Evolutionary conservation across 2,888 invertebrate species (phyloP).

Genomic region (Ectropis crepuscularia): DNA sequence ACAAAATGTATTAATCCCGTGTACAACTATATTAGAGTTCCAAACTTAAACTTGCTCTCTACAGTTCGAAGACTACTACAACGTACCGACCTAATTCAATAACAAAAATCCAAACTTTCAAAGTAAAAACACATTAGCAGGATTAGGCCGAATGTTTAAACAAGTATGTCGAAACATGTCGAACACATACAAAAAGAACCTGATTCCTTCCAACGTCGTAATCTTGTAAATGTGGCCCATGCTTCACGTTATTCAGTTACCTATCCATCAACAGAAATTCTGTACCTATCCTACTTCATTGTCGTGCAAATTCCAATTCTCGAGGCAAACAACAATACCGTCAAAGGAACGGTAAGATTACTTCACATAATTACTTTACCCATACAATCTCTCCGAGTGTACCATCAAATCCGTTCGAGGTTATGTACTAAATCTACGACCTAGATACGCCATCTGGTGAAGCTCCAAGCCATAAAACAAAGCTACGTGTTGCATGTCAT

Average conservation of each 20-base stretch:
- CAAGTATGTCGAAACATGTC: too few species aligned
- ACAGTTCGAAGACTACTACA: too few species aligned
- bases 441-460: constrained; percentile 17
- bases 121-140: too few species aligned
- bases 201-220: not conserved
- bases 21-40: too few species aligned
- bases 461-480: constrained; percentile 8
- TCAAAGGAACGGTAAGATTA: constrained; percentile 24
- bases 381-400: constrained; percentile 25
- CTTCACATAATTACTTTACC: constrained; percentile 28
- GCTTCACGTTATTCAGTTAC: constrained; percentile 1
- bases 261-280: constrained; percentile 14
- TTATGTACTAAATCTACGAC: constrained; percentile 6
- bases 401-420: constrained; percentile 18
- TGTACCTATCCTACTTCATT: constrained; percentile 5
- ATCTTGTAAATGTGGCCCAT: constrained; percentile 6
- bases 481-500: constrained; percentile 18
- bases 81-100: too few species aligned
- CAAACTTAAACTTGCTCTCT: too few species aligned
- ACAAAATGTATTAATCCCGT: too few species aligned
- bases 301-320: constrained; percentile 19
- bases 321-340: constrained; percentile 16
- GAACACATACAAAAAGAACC: too few species aligned
- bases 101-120: too few species aligned
- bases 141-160: too few species aligned